Conservation (phyloP, 2,113 vertebrate genomes). For the Myocastor coypus region DNA sequence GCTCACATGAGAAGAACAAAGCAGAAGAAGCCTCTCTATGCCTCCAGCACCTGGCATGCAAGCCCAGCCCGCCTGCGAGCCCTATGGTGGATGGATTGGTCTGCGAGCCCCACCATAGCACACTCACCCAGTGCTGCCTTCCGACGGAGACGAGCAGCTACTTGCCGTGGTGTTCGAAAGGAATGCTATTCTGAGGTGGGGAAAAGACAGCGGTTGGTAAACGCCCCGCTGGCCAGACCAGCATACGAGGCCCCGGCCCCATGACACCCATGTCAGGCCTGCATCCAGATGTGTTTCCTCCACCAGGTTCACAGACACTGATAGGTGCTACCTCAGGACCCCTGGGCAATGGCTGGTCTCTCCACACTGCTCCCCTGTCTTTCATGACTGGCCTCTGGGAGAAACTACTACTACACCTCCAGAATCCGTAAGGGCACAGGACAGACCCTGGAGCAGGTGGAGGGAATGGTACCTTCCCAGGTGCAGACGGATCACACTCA, state of each 20-base stretch:
- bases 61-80: conserved; percentile 63
- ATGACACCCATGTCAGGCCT: neutral
- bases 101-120: conserved; percentile 71
- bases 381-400: neutral
- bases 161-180: conserved; percentile 98
- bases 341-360: neutral
- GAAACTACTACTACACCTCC: neutral
- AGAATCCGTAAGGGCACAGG: neutral
- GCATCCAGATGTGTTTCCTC: neutral
- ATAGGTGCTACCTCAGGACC: neutral
- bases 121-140: conserved; percentile 95
- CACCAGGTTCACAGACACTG: neutral
- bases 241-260: neutral
- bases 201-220: conserved; percentile 91
- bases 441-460: neutral
- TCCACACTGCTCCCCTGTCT: neutral
- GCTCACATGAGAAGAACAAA: neutral
- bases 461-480: neutral
- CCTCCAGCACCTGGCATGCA: conserved; percentile 70
- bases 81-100: conserved; percentile 44
- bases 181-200: conserved; percentile 98
- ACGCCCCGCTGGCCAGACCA: conserved; percentile 74
- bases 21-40: conserved; percentile 44
- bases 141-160: conserved; percentile 95
- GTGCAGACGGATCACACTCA: neutral